A percentile compares a stretch with the other conserved stretches of the same genome.
phyloP scores from a whole-genome alignment of 2,113 vertebrate genomes.

The Labrus mixtus region DNA sequence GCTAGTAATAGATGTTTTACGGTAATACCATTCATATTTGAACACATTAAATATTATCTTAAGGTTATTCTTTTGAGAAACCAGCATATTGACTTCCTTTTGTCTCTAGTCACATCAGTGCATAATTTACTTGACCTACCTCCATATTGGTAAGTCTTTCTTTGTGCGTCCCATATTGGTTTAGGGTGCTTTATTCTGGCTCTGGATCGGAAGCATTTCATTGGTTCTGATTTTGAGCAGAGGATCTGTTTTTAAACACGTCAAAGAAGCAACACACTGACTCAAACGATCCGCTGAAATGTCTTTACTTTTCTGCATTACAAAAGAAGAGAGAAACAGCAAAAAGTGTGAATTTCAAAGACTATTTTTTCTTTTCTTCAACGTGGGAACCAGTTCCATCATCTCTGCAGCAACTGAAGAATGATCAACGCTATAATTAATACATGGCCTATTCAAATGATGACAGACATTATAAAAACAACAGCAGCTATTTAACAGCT shows the following conservation, averaged over 20 bases:
- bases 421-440: neutral
- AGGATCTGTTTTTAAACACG: neutral
- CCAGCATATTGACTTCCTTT: too few relatives aligned
- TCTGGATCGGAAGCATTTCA: too few relatives aligned
- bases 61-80: too few relatives aligned
- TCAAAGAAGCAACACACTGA: neutral
- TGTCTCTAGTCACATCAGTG: too few relatives aligned
- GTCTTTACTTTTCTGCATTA: neutral
- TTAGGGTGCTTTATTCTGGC: too few relatives aligned
- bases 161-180: too few relatives aligned
- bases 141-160: too few relatives aligned
- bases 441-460: neutral
- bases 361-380: neutral
- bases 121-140: too few relatives aligned
- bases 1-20: too few relatives aligned
- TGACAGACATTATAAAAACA: constrained; percentile 4
- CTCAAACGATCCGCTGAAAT: neutral
- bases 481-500: neutral
- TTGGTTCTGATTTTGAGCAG: too few relatives aligned
- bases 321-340: neutral
- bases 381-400: neutral
- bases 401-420: neutral
- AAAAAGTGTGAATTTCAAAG: neutral
- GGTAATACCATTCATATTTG: too few relatives aligned
- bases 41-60: too few relatives aligned